Evolutionary conservation across 1,140 invertebrate species (phyloP).

Genomic region (Acromyrmex heyeri): DNA sequence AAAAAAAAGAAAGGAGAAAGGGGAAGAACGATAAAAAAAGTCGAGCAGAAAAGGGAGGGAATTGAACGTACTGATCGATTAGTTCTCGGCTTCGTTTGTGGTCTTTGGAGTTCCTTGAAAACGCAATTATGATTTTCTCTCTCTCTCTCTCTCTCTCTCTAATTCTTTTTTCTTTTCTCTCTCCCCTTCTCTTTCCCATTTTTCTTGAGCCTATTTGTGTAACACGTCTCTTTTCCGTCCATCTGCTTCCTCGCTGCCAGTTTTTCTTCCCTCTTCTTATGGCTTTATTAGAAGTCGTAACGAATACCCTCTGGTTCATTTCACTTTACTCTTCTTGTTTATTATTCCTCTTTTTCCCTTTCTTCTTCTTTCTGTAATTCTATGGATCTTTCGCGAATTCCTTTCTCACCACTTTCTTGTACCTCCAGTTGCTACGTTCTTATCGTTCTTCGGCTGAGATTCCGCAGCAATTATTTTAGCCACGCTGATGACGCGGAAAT

Average conservation of each 20-base stretch:
- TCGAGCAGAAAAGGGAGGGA: constrained; percentile 2
- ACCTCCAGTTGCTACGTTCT: not conserved
- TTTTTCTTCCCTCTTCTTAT: not conserved
- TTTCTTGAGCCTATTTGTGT: not conserved
- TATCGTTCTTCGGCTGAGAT: constrained; percentile 37
- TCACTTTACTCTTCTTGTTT: not conserved
- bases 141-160: not conserved
- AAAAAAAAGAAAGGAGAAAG: not conserved
- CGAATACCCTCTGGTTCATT: constrained; percentile 13
- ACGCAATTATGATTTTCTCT: constrained; percentile 64
- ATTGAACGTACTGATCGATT: constrained; percentile 71
- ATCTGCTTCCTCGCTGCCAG: not conserved
- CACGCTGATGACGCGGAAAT: constrained; percentile 44
- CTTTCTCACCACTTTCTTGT: not conserved
- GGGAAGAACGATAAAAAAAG: not conserved
- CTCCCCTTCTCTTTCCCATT: not conserved
- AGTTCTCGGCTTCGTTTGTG: constrained; percentile 31
- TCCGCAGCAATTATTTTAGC: constrained; percentile 61
- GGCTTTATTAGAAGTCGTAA: constrained; percentile 7
- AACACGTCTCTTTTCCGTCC: constrained; percentile 3
- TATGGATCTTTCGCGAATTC: not conserved
- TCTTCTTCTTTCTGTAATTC: not conserved
- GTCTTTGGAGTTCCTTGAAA: constrained; percentile 38
- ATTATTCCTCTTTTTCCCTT: not conserved
- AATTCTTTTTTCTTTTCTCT: not conserved